Percentiles rank a stretch among this genome's conserved stretches.
These are phyloP conservation scores for Lasioglossum baleicum DNA, from an alignment of 1,140 invertebrate genomes.

Conservation along the genomic window DNA sequence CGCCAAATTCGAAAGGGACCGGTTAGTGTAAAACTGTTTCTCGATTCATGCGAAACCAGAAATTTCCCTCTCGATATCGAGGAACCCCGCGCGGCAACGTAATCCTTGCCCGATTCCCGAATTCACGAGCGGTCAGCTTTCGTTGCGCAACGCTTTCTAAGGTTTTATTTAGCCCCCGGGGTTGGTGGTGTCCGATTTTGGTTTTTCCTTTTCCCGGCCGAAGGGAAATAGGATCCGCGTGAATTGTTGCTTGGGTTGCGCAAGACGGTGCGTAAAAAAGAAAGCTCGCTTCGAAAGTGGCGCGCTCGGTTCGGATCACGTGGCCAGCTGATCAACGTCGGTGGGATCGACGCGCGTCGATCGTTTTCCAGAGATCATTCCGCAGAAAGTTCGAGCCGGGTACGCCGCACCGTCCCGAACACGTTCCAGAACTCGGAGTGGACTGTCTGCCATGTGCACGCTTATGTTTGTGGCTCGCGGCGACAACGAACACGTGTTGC, in stretches of 20 bases:
- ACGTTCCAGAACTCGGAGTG: background rate
- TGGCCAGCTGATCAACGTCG: slow-evolving; percentile 5
- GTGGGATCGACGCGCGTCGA: background rate
- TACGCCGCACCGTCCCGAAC: too few species aligned
- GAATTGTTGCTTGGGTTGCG: too few species aligned
- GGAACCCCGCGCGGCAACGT: too few species aligned
- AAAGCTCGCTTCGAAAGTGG: slow-evolving; percentile 28
- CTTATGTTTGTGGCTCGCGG: background rate
- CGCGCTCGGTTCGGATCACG: slow-evolving; percentile 18
- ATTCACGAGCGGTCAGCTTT: background rate
- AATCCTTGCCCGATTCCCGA: background rate
- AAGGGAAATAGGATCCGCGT: slow-evolving; percentile 2
- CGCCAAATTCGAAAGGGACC: slow-evolving; percentile 18
- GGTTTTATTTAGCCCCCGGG: background rate
- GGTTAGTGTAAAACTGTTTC: background rate
- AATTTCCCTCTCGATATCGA: too few species aligned
- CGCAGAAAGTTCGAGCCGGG: background rate
- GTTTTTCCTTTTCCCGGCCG: background rate
- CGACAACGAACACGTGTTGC: slow-evolving; percentile 3
- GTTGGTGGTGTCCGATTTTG: background rate
- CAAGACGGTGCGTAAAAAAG: too few species aligned
- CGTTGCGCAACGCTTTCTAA: slow-evolving; percentile 24
- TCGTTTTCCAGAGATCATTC: background rate
- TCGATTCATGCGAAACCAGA: too few species aligned
- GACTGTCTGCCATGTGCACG: too few species aligned